Percentiles rank a stretch among this genome's conserved stretches.
Evolutionary conservation across 2,113 vertebrate species (phyloP).

Genomic region (Eupsittula cactorum): DNA sequence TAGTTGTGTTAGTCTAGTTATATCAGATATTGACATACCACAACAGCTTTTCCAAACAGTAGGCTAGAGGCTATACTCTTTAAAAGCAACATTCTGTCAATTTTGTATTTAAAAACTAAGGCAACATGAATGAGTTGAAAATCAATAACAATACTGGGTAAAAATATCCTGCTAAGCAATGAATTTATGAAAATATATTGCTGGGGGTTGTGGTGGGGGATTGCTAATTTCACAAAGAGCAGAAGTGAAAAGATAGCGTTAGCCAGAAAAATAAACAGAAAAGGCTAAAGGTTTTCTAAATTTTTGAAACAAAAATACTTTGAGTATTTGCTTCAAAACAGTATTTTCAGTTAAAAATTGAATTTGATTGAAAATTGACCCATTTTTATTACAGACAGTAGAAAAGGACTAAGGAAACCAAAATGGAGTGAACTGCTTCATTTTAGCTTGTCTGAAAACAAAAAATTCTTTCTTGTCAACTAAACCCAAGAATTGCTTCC

Average conservation of each 20-base stretch:
- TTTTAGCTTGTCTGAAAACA: constrained; percentile 11
- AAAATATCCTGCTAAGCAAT: not conserved
- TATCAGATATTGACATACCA: not conserved
- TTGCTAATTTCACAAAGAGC: not conserved
- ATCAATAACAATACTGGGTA: not conserved
- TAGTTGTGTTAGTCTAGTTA: too few species aligned
- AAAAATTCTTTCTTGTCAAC: not conserved
- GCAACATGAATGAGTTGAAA: not conserved
- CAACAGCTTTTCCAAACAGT: not conserved
- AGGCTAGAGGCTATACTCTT: not conserved
- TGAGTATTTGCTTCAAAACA: not conserved
- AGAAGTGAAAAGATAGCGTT: not conserved
- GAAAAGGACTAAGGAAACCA: not conserved
- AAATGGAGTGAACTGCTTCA: not conserved
- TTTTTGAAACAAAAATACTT: not conserved
- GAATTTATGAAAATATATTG: not conserved
- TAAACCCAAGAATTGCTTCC: not conserved
- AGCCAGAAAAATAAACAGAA: not conserved
- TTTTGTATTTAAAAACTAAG: not conserved
- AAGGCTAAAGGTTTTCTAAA: not conserved
- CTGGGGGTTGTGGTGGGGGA: not conserved
- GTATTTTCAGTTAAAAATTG: constrained; percentile 20
- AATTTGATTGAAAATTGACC: not conserved
- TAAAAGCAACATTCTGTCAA: not conserved
- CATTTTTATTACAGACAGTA: not conserved